Percentiles rank a stretch among this genome's conserved stretches.
These are phyloP conservation scores for Callithrix jacchus DNA, from an alignment of 2,113 vertebrate genomes.

Conservation along the genomic window DNA sequence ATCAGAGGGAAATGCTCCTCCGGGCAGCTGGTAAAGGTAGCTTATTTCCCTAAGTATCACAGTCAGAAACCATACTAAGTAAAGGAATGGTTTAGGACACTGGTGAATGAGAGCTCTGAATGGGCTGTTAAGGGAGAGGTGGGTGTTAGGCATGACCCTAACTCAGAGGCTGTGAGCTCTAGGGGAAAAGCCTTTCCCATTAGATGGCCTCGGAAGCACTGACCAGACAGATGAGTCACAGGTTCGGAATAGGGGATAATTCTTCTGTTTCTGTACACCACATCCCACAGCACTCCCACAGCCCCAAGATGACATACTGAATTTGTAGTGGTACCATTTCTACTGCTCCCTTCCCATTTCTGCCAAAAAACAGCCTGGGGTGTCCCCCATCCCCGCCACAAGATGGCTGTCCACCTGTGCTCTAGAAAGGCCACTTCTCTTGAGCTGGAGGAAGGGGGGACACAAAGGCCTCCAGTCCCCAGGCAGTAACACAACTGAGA, in stretches of 20 bases:
- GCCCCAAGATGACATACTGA: neutral
- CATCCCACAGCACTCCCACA: neutral
- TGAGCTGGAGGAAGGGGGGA: neutral
- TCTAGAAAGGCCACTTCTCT: neutral
- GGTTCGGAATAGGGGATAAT: neutral
- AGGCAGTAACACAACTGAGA: neutral
- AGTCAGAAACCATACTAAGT: neutral
- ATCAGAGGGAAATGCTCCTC: neutral
- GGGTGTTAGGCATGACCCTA: neutral
- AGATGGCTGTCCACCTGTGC: neutral
- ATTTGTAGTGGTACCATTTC: neutral
- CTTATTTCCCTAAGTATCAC: neutral
- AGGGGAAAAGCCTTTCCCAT: neutral
- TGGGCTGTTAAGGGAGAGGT: neutral
- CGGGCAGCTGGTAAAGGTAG: neutral
- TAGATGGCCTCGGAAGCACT: neutral
- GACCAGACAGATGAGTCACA: neutral
- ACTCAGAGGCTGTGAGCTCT: neutral
- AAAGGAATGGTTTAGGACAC: neutral
- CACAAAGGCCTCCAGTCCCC: neutral
- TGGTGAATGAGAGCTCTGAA: neutral
- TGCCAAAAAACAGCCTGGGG: neutral
- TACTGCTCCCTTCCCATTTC: neutral
- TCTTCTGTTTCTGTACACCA: conserved; percentile 33
- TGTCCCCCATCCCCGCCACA: fast-evolving